Base-by-base conservation (phyloP, 2,113 vertebrate species). In the Etheostoma spectabile region DNA sequence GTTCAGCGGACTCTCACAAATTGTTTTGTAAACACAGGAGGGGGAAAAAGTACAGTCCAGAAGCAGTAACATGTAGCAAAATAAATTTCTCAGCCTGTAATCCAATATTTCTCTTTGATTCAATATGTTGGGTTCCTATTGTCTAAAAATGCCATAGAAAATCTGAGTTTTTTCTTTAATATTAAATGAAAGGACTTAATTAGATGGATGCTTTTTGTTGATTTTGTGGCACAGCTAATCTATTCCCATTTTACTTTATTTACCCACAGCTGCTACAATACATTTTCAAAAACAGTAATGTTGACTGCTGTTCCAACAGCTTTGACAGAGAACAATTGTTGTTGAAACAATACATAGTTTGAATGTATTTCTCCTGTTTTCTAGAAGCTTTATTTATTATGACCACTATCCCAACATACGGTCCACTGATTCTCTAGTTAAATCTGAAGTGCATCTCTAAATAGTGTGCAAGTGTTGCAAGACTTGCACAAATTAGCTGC, bases 371-470 rank as follows among this genome's bases (percentile, higher is more conserved):
- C 84, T 91, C 89, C 64, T 53, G 75, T 83, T 79, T 73, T 84
- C 57, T 53, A 77, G 86, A 75, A 61, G 86, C 89, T 85, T 55
- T 84, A 77, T 91, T 89, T 92, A 87, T 90, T 88, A 79, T 90
- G 80, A 86, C 81, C 89, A 84, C 87, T 74, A 85, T 85, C 77
- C 70, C 27, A 2, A 62, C 78, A 79, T 73, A 86, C 67, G 60
- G 85, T 81, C 77, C 78, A 67, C 71, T 76, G 80, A 33, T 69
- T 86, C 88, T 92, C 85, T 56, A 68, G 85, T 86, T 87, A 88
- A 94, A 92, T 93, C 90, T 90, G 86, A 92, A 94, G 86, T 92
- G 91, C 89, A 87, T 93, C 91, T 93, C 85, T 93, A 94, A 93
- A 93, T 89, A 88, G 85, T 91, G 90, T 94, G 89, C 91, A 93